Base-by-base conservation (phyloP, 2,888 invertebrate species). In the Drosophila anomelani region DNA sequence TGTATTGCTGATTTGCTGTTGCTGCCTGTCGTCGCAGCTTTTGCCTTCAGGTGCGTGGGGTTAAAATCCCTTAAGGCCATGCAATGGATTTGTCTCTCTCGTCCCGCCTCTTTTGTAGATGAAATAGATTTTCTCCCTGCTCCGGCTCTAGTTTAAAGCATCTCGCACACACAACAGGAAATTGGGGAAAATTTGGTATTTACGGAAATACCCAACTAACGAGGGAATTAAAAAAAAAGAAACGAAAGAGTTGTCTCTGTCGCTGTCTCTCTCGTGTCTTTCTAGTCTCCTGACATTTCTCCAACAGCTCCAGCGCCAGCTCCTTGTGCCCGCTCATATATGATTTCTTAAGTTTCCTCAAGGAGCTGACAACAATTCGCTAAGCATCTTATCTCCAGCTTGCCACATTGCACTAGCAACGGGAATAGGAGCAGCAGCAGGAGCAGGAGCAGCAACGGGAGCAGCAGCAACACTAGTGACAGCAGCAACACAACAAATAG, bases 21-120 rank as follows among this genome's bases (percentile, higher is more conserved):
- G 58, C 59, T 32, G 61, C 55, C 58, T 34, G 88, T 87, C 79
- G 79, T 81, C 85, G 85, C 82, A 88, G 85, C 75, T 85, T 64
- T 83, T 88, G 83, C 88, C 86, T 83, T 88, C 83, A 82, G 88
- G 80, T 87, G 85, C 72, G 81, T 75, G 74, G 80, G 85, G 76
- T 79, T 84, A 82, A 81, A 89, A 80, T 90, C 88, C 90, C 91
- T 80, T 69, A 84, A 87, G 91, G 90, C 83, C 67, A 75, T 79
- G 78, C 86, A 76, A 78, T 75, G 79, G 76, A 88, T 83, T 83
- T 81, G 71, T 68, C 55, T 55, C 69, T 41, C 20, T 41, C 34
- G 26, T 15, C n/a, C 15, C 63, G 34, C 51, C 51, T 15, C 34
- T 10, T 49, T 53, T 26, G 49, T 41, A 51, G 64, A 51, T 51